Base-by-base conservation (phyloP, 1,140 invertebrate genomes). In the Drosophila burlai region DNA sequence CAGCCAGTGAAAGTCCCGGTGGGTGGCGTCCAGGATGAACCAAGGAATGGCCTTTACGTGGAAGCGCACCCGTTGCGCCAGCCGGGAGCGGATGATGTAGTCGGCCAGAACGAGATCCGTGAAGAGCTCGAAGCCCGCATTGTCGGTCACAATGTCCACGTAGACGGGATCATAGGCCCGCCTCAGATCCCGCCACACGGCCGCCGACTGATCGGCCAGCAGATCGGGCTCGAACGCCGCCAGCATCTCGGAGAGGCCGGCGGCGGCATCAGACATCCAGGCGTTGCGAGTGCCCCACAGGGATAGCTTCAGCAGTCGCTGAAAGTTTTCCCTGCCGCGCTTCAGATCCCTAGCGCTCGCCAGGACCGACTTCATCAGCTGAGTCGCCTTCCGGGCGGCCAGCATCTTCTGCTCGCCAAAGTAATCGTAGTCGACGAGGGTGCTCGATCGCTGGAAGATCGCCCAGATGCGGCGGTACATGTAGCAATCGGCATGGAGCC, bases 111-210 rank as follows among this genome's bases (percentile, higher is more conserved):
- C 96, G 0, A 99, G 93, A 93, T 99, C 99, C 1, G 96, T 95
- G 71, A 98, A 96, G 1, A 99, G 81, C 94, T 99, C 99, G 91
- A 98, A 98, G 0, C 97, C 98, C n/a, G 97, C 94, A 94, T 99
- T 99, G 93, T 99, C 99, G 36, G 97, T 94, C 5, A 99, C 94
- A 67, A 99, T 96, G 93, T 98, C 98, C 52, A 94, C 79, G 89
- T 93, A 85, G 50, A 66, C 24, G 0, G 84, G 76, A 66, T 54
- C 40, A 2, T 38, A 54, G 1, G 64, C 50, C 15, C 62, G 42
- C 3, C 38, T 68, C 2, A 89, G 63, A 9, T 79, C 21, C 1
- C 11, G 21, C 75, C 69, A 90, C 1, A 90, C 34, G 3, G 81
- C 63, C 2, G 3, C 40, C 8, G 85, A 89, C n/a, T 89, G 43